Conservation (phyloP, 2,888 invertebrate genomes). For the Odontocerum albicorne region DNA sequence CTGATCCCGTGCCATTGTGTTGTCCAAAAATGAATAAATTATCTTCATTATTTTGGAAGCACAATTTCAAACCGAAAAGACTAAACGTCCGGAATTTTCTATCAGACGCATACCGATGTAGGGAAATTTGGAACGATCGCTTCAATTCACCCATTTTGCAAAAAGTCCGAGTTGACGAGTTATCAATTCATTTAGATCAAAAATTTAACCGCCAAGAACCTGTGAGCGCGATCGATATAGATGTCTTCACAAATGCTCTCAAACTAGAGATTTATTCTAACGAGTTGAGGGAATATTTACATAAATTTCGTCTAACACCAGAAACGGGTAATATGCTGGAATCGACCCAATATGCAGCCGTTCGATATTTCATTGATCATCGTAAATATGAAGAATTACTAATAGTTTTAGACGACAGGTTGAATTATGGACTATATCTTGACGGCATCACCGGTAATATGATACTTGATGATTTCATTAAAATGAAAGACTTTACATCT, state of each 20-base stretch:
- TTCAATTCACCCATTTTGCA: conserved; percentile 62
- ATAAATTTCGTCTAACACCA: conserved; percentile 71
- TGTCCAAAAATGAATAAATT: no score
- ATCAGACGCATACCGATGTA: conserved; percentile 72
- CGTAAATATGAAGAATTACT: conserved; percentile 67
- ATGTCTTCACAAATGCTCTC: conserved; percentile 75
- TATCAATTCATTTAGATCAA: conserved; percentile 71
- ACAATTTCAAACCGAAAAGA: no score
- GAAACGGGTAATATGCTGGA: conserved; percentile 71
- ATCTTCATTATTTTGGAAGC: no score
- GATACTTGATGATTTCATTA: conserved; percentile 76
- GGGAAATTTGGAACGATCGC: conserved; percentile 69
- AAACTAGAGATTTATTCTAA: conserved; percentile 59
- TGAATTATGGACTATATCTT: conserved; percentile 90
- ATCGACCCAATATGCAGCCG: conserved; percentile 82
- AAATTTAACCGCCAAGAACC: conserved; percentile 62
- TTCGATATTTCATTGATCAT: conserved; percentile 61
- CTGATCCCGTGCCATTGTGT: no score
- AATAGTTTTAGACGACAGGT: conserved; percentile 73
- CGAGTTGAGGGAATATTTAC: conserved; percentile 71
- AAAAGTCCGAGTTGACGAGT: conserved; percentile 65
- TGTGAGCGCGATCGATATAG: conserved; percentile 79
- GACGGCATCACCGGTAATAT: conserved; percentile 79
- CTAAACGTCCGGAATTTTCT: conserved; percentile 59
- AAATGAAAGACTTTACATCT: conserved; percentile 63